These are phyloP conservation scores for Leptinotarsa lineolata DNA, from an alignment of 1,140 invertebrate genomes.

Conservation along the genomic window DNA sequence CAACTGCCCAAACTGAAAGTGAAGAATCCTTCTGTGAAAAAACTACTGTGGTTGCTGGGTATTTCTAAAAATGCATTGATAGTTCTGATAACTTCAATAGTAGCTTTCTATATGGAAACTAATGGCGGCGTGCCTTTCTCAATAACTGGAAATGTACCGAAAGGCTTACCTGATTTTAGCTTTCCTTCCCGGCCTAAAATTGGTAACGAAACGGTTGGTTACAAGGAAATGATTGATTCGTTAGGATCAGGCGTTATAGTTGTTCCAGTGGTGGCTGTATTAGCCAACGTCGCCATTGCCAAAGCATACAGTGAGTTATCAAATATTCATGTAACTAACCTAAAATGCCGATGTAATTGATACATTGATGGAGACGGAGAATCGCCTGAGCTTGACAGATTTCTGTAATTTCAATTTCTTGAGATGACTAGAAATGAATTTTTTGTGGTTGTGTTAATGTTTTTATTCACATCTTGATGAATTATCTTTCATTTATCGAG, in stretches of 20 bases:
- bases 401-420: too few species aligned
- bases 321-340: too few species aligned
- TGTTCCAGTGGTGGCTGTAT: conserved; percentile 77
- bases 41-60: conserved; percentile 71
- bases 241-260: conserved; percentile 74
- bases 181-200: conserved; percentile 63
- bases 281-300: conserved; percentile 86
- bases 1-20: conserved; percentile 62
- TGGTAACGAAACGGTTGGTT: conserved; percentile 65
- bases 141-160: conserved; percentile 57
- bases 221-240: conserved; percentile 67
- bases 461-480: too few species aligned
- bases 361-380: too few species aligned
- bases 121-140: conserved; percentile 59
- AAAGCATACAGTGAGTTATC: conserved; percentile 77
- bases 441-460: too few species aligned
- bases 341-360: too few species aligned
- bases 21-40: conserved; percentile 56
- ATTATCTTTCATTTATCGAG: too few species aligned
- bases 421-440: too few species aligned
- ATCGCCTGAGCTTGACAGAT: too few species aligned
- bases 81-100: conserved; percentile 70
- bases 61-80: conserved; percentile 79
- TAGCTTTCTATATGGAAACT: conserved; percentile 61
- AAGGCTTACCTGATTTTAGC: conserved; percentile 33